Evolutionary conservation across 2,888 invertebrate species (phyloP).

Genomic region (Idaea straminata): DNA sequence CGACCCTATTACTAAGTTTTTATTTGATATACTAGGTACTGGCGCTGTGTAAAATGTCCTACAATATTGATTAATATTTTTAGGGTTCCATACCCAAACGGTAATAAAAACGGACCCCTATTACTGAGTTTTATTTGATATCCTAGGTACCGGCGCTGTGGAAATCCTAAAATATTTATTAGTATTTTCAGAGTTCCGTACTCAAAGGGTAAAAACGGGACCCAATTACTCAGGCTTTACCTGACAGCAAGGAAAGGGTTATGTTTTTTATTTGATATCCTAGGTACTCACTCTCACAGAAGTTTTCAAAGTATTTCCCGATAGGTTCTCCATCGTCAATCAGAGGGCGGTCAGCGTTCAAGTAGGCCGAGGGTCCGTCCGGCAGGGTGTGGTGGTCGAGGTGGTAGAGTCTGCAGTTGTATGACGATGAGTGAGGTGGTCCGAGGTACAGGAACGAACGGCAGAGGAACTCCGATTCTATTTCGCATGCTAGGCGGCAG

Average conservation of each 20-base stretch:
- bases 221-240: not conserved
- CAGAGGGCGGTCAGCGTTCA: conserved; percentile 93
- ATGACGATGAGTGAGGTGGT: conserved; percentile 88
- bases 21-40: no score
- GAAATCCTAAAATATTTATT: no score
- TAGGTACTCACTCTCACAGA: conserved; percentile 89
- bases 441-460: conserved; percentile 89
- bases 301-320: conserved; percentile 94
- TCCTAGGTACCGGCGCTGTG: no score
- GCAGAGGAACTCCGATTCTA: conserved; percentile 95
- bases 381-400: conserved; percentile 95
- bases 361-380: conserved; percentile 94
- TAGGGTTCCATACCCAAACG: no score
- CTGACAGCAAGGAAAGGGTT: not conserved
- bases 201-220: not conserved
- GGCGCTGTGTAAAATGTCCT: no score
- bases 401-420: conserved; percentile 96
- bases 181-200: no score
- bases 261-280: not conserved
- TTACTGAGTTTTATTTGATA: no score
- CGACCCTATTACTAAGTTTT: no score
- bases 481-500: conserved; percentile 94
- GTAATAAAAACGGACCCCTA: no score
- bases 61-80: no score
- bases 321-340: conserved; percentile 95